These are phyloP conservation scores for Rhipidura dahli DNA, from an alignment of 2,113 vertebrate genomes.

Conservation along the genomic window DNA sequence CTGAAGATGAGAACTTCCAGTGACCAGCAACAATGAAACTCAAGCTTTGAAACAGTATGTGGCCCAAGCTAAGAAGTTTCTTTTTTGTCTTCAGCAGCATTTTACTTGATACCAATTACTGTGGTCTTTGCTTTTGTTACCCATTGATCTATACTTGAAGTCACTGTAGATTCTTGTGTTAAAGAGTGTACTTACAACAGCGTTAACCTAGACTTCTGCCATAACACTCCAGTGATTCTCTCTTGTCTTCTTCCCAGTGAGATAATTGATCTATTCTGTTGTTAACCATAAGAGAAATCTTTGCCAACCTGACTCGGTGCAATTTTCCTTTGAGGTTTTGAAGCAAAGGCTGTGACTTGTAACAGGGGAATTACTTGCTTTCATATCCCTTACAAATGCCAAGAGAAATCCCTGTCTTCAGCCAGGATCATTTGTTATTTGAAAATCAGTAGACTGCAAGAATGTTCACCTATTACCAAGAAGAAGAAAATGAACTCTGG, in stretches of 20 bases:
- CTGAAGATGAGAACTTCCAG: neutral
- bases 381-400: neutral
- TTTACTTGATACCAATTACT: neutral
- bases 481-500: neutral
- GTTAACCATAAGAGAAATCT: neutral
- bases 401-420: neutral
- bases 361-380: neutral
- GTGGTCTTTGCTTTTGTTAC: neutral
- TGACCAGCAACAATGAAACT: neutral
- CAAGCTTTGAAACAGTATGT: neutral
- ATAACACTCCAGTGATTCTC: neutral
- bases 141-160: neutral
- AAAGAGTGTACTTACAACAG: neutral
- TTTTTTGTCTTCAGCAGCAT: neutral
- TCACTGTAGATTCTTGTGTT: neutral
- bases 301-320: neutral
- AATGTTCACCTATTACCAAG: neutral
- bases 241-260: neutral
- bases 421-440: neutral
- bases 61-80: neutral
- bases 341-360: neutral
- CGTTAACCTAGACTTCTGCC: neutral
- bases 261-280: neutral
- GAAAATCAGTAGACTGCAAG: neutral
- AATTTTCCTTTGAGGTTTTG: neutral